Base-by-base conservation (phyloP, 2,888 invertebrate genomes). In the Thymelicus lineola region DNA sequence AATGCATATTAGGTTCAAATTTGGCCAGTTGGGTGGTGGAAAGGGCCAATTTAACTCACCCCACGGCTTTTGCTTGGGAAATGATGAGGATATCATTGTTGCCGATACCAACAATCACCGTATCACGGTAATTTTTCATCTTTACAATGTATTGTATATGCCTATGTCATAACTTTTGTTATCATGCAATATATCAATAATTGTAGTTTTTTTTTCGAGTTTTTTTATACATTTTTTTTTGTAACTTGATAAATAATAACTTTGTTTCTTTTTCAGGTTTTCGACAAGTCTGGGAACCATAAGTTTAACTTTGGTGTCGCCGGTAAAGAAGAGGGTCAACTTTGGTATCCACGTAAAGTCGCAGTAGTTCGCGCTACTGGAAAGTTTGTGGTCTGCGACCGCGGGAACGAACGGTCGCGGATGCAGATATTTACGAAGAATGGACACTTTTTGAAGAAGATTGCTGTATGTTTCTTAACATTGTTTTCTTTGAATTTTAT, bases 361-460 rank as follows among this genome's bases (percentile, higher is more conserved):
- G 98, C 98, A 9, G 97, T 98, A 2, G 97, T 98, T 94, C 95
- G 97, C 68, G 96, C 96, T 70, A 97, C 96, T 66, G 97, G 97
- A 50, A 98, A 98, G 86, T 97, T 97, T 87, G 98, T 99, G n/a
- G 98, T 99, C 4, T 99, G 99, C 87, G 99, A 99, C 91, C 97
- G 99, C 75, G 99, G 99, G 61, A 98, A 98, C 82, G 99, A 99
- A 86, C 96, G 99, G 68, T 98, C 98, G 0, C 96, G 99, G 71
- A 98, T 99, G 98, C 99, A 99, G 90, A 98, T 99, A 78, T 99
- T 99, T 86, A 98, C 98, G 55, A 98, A 98, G 84, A 98, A 97
- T 85, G 99, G 99, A 38, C 98, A 98, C 84, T 99, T 99, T 88
- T 95, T 99, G 81, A 98, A 98, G 91, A 99, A 99, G 91, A 99